These are phyloP conservation scores for Malthinus seriepunctatus DNA, from an alignment of 2,888 invertebrate species.

Conservation along the genomic window DNA sequence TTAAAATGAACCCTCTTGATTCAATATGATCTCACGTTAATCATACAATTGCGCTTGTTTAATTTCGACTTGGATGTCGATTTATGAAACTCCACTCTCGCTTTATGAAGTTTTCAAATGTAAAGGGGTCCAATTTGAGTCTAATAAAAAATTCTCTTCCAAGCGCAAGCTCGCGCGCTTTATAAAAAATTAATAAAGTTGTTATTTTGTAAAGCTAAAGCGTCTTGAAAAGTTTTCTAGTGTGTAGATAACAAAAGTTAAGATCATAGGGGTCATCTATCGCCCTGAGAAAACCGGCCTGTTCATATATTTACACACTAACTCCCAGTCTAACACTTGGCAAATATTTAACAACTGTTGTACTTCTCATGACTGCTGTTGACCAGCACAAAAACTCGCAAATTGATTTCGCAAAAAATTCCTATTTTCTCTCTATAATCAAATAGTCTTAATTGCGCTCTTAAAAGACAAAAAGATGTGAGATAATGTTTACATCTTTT, in stretches of 20 bases:
- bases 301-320: constrained; percentile 43
- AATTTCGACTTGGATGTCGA: constrained; percentile 7
- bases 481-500: constrained; percentile 1
- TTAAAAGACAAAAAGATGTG: constrained; percentile 2
- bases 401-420: constrained; percentile 8
- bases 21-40: constrained; percentile 16
- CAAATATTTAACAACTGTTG: constrained; percentile 43
- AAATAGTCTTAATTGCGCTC: neutral
- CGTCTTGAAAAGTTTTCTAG: neutral
- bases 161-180: too few relatives aligned
- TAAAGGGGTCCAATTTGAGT: neutral
- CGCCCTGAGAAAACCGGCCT: constrained; percentile 39
- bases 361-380: constrained; percentile 37
- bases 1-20: constrained; percentile 9
- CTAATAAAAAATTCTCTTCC: neutral
- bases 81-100: neutral
- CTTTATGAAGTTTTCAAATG: too few relatives aligned
- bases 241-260: constrained; percentile 19
- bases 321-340: constrained; percentile 40
- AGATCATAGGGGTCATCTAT: constrained; percentile 29
- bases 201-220: too few relatives aligned
- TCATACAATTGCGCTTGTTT: constrained; percentile 13
- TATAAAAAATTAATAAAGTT: too few relatives aligned
- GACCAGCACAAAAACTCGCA: constrained; percentile 13
- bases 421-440: neutral